Base-by-base conservation (phyloP, 2,888 invertebrate species). In the Elysia crispata region DNA sequence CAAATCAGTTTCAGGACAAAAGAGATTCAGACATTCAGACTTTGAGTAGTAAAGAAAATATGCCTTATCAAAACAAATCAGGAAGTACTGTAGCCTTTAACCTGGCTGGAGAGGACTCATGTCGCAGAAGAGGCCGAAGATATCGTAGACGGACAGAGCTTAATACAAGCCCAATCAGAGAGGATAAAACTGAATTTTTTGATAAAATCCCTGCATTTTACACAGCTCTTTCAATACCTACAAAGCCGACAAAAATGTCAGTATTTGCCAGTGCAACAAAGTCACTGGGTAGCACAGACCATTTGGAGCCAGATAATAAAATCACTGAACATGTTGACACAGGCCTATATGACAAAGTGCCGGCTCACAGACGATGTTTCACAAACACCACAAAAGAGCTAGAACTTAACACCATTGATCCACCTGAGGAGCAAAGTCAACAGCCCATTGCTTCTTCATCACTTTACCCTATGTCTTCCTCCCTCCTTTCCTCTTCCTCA, bases 381-480 rank as follows among this genome's bases (percentile, higher is more conserved):
- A 90, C 90, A 28, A 91, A 91, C 83, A 91, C 90, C 83, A 89
- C 89, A 5, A 88, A 87, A 64, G 91, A 91, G 75, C 83, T 76
- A 28, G 70, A 79, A 11, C 41, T 41, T 11, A 41, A 11, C 41
- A 41, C 41, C 5, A 11, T 11, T 11, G 5, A 41, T 41, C 41
- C 41, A 41, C 41, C 41, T 41, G 41, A 41, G 11, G 41, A 41
- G 41, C 41, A 41, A 11, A 41, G 41, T 41, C 41, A 41, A 41
- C 41, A 41, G 11, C 41, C 41, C 3, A 11, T 41, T 41, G 41
- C 41, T 11, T 41, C 41, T 41, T 41, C 41, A 41, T 41, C 41
- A 41, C 41, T 6, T 3, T 41, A 41, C 41, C 41, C 41, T 11
- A 41, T 41, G 41, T 41, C 41, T 41, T 41, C 41, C 41, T 41